Base-by-base conservation (phyloP, 2,113 vertebrate genomes). In the Todiramphus chloris region DNA sequence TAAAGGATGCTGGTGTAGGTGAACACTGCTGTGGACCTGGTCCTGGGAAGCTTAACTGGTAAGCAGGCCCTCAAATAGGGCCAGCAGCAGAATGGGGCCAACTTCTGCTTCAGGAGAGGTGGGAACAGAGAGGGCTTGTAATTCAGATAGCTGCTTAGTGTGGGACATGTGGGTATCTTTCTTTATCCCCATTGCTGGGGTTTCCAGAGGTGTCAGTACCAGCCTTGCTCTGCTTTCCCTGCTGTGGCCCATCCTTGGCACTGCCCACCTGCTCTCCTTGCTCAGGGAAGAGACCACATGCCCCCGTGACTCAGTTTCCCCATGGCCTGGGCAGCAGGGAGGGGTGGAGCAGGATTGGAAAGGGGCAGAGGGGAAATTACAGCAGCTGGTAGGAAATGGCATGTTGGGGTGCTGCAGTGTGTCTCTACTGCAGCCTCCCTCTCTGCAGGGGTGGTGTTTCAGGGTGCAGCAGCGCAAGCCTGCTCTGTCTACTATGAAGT, bases 111-210 rank as follows among this genome's bases (percentile, higher is more conserved):
- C 27, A 16, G n/a, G 41, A 53, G n/a, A 55, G 39, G 18, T 74
- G 51, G 31, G 19, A 72, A 53, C 20, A 35, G 60, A 63, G 62
- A 24, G 51, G 51, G 28, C 3, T 87, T 1, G 1, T 51, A 20
- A 8, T 24, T 41, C 1, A 1, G 28, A 31, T 16, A 30, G 51
- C 19, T 81, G 31, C 25, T 67, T 31, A 35, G 2, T 30, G 10
- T 17, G 33, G 67, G 48, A n/a, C 25, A 8, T 13, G 18, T 16
- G 24, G 27, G 16, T 67, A 16, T 30, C 8, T 70, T 27, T 39
- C 16, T 64, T 25, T 51, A 5, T 58, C 2, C 31, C 43, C 30
- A 2, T 80, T 0, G 0, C n/a, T 75, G 70, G 18, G 16, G 8
- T 17, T 83, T 30, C 74, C n/a, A 9, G 46, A 88, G 35, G 13